Conservation (phyloP, 2,797 vertebrate genomes). For the Glossophaga mutica region DNA sequence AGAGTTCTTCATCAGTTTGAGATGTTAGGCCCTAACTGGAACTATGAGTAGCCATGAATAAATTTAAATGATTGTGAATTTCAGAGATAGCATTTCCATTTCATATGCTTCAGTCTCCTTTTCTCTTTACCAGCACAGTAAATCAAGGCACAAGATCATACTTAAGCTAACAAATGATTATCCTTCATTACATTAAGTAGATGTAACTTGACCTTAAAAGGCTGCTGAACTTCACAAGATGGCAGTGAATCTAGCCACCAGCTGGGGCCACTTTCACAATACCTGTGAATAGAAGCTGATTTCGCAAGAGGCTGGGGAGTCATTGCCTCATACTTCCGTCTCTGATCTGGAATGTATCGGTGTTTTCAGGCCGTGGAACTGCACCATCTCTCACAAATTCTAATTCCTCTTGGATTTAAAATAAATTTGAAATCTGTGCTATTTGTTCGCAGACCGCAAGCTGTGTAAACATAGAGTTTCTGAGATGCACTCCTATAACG, state of each 20-base stretch:
- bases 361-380: background rate
- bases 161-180: slow-evolving; percentile 55
- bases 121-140: slow-evolving; percentile 38
- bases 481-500: background rate
- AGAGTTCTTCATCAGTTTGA: slow-evolving; percentile 29
- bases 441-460: background rate
- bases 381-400: background rate
- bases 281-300: slow-evolving; percentile 1
- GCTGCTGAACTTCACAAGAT: background rate
- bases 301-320: background rate
- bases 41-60: slow-evolving; percentile 51
- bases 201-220: slow-evolving; percentile 55
- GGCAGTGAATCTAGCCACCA: background rate
- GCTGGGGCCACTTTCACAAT: background rate
- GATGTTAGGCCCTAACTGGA: slow-evolving; percentile 36
- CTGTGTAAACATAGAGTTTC: background rate
- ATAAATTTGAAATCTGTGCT: background rate
- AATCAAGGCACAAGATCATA: slow-evolving; percentile 51
- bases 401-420: background rate
- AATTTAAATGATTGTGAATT: slow-evolving; percentile 58
- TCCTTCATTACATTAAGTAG: slow-evolving; percentile 35
- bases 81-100: slow-evolving; percentile 51
- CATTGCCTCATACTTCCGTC: background rate
- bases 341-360: background rate
- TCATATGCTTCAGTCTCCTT: slow-evolving; percentile 36